Conservation (phyloP, 64 coral and sea anemone genomes). For the Dendronephthya gigantea region DNA sequence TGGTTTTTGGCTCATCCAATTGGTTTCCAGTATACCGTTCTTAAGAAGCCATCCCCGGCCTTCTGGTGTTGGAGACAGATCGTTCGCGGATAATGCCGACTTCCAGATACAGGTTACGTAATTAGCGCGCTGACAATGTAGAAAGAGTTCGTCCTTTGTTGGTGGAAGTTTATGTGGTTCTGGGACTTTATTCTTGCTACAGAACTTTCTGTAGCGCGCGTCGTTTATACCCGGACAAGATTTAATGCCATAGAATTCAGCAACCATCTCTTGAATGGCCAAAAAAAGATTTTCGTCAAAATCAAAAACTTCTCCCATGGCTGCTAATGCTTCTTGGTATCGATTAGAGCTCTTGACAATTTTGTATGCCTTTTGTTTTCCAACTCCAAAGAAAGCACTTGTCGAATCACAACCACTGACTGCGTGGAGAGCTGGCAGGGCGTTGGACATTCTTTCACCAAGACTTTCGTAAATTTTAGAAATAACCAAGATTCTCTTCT, state of each 20-base stretch:
- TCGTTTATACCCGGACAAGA: too few relatives aligned
- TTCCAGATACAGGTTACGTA: too few relatives aligned
- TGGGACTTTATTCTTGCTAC: too few relatives aligned
- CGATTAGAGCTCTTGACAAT: not conserved
- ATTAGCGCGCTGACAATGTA: too few relatives aligned
- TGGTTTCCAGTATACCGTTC: not conserved
- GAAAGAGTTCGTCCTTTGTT: too few relatives aligned
- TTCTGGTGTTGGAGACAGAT: too few relatives aligned
- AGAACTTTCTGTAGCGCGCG: too few relatives aligned
- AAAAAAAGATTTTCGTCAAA: not conserved
- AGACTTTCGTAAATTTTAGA: not conserved
- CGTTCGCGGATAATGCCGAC: too few relatives aligned
- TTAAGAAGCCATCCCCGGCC: not conserved
- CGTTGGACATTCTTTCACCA: not conserved
- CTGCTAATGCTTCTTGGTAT: not conserved
- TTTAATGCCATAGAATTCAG: too few relatives aligned
- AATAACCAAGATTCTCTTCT: not conserved
- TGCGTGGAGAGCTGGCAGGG: not conserved
- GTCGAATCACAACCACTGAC: not conserved
- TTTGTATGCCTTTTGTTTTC: not conserved
- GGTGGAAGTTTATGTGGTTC: too few relatives aligned
- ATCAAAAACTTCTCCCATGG: not conserved
- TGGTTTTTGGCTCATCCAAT: conserved; percentile 16
- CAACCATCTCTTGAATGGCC: not conserved
- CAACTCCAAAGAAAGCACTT: not conserved